These are phyloP conservation scores for Drosophila borealis DNA, from an alignment of 2,888 invertebrate species.

Conservation along the genomic window DNA sequence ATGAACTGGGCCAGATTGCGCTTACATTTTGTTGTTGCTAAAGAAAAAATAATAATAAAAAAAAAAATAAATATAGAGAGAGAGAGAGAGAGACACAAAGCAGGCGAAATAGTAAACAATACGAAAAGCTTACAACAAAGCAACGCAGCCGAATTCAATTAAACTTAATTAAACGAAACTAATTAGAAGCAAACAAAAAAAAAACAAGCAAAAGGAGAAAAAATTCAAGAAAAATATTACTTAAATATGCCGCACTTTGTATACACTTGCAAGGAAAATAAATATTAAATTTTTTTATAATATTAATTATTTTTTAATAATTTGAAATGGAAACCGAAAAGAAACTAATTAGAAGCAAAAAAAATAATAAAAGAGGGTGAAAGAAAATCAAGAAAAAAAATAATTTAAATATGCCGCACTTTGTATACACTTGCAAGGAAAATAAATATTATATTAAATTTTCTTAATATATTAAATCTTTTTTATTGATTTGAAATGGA, in stretches of 20 bases:
- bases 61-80: too few species aligned
- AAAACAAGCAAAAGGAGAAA: neutral
- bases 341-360: too few species aligned
- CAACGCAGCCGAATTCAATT: constrained; percentile 47
- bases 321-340: too few species aligned
- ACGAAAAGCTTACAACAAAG: constrained; percentile 23
- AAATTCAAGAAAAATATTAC: neutral
- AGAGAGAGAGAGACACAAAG: neutral
- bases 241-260: neutral
- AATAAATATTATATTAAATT: too few species aligned
- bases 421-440: too few species aligned
- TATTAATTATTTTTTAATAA: too few species aligned
- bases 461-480: too few species aligned
- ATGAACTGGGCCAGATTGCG: constrained; percentile 51
- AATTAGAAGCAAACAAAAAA: constrained; percentile 39
- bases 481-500: too few species aligned
- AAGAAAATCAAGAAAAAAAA: too few species aligned
- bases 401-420: too few species aligned
- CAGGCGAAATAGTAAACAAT: constrained; percentile 9
- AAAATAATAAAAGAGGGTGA: too few species aligned
- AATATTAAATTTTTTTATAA: too few species aligned
- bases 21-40: constrained; percentile 30
- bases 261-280: neutral
- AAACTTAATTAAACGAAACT: constrained; percentile 49
- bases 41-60: neutral